A percentile compares a stretch with the other conserved stretches of the same genome.
Conservation (phyloP, 1,140 invertebrate species). For the Aphelenchoides besseyi region DNA sequence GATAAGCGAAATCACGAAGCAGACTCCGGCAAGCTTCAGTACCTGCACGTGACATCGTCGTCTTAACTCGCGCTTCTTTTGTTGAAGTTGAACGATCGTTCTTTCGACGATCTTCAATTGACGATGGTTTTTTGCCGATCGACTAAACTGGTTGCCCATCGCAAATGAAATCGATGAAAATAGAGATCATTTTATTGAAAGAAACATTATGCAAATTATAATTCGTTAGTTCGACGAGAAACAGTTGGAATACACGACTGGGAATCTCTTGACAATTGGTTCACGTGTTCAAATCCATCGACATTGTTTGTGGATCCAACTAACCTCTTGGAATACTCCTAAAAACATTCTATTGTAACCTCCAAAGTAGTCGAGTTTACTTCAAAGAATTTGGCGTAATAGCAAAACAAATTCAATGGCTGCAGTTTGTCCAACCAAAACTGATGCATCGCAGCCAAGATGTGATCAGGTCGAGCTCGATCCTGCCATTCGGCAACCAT, state of each 20-base stretch:
- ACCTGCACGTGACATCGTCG: not conserved
- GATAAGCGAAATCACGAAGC: not conserved
- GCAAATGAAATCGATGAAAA: not conserved
- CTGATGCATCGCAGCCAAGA: constrained; percentile 72
- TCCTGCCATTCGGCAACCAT: constrained; percentile 77
- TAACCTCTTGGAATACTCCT: not conserved
- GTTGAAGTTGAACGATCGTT: not conserved
- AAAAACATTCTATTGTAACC: not conserved
- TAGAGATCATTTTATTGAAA: not conserved
- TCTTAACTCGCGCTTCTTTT: not conserved
- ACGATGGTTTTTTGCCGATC: not conserved
- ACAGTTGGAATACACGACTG: too few species aligned
- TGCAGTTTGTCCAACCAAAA: constrained; percentile 77
- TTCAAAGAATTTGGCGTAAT: constrained; percentile 76
- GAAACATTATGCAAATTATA: not conserved
- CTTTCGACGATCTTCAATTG: not conserved
- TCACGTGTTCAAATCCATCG: not conserved
- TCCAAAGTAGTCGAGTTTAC: constrained; percentile 41
- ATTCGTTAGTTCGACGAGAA: not conserved
- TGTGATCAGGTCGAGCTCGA: constrained; percentile 70
- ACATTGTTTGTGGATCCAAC: not conserved
- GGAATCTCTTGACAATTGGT: too few species aligned
- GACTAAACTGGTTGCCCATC: not conserved
- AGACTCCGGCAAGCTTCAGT: not conserved
- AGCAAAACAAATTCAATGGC: constrained; percentile 83